Base-by-base conservation (phyloP, 2,888 invertebrate species). In the Acanthopleura granulata region DNA sequence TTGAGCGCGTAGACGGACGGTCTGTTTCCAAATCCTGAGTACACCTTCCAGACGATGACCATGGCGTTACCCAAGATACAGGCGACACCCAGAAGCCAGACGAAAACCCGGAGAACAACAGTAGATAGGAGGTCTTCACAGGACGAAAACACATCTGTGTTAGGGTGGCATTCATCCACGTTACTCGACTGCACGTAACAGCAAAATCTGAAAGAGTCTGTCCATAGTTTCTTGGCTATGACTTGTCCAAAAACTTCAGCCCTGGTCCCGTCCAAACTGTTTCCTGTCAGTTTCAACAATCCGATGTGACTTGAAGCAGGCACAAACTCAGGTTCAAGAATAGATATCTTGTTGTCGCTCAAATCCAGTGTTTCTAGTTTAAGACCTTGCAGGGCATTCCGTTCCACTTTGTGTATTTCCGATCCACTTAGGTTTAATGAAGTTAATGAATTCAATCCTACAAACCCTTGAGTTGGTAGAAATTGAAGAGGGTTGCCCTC, bases 301-400 rank as follows among this genome's bases (percentile, higher is more conserved):
- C 18, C 22, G 25, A 76, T 57, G 49, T 57, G 51, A n/a, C 50
- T 71, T 76, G 74, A 15, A 11, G 50, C 49, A 12, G 22, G 27
- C 40, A 78, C 78, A n/a, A 75, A 72, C 15, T 57, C 40, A 9
- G 72, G 72, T 66, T 57, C 76, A 18, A 80, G 75, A 62, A 72
- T 62, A 51, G 75, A 62, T 15, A 80, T 76, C 27, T 75, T 72
- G 29, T 80, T 80, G 50, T 74, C 71, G 15, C 71, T 72, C 16
- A 80, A 71, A 57, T 80, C 71, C 14, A 71, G 49, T 40, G 72
- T 62, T 78, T 79, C 75, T 61, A 76, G 71, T 14, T 49, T 49
- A 1, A 71, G 18, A 22, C 71, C 71, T 22, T 49, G 16, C 4
- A 71, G 11, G 15, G 71, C 71, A 14, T n/a, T 18, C 11, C n/a